These are phyloP conservation scores for Crioceris asparagi DNA, from an alignment of 2,888 invertebrate species.

Conservation along the genomic window DNA sequence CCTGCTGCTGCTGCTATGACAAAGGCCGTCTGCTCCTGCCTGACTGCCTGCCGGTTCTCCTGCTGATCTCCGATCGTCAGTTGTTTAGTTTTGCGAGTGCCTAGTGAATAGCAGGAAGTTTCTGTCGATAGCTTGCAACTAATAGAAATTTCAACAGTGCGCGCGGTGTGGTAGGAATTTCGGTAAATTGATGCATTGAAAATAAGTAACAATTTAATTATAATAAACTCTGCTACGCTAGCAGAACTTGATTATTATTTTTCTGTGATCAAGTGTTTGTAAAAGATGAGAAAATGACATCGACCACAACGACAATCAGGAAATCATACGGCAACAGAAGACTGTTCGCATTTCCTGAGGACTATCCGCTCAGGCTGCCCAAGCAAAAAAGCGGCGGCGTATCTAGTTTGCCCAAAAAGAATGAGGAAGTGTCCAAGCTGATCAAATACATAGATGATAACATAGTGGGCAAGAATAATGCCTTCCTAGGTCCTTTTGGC, in stretches of 20 bases:
- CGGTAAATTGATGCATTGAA: too few relatives aligned
- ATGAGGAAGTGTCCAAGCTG: conserved; percentile 58
- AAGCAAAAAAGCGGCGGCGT: conserved; percentile 28
- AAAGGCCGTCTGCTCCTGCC: too few relatives aligned
- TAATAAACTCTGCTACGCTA: too few relatives aligned
- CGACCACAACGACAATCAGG: conserved; percentile 34
- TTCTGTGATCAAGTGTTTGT: background rate
- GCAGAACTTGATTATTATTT: conserved; percentile 3
- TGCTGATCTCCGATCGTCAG: too few relatives aligned
- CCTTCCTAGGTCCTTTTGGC: conserved; percentile 75
- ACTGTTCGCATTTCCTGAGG: conserved; percentile 36
- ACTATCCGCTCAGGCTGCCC: conserved; percentile 33
- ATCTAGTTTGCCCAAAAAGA: conserved; percentile 38
- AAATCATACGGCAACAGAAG: conserved; percentile 39
- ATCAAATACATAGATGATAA: conserved; percentile 72
- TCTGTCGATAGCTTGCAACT: too few relatives aligned
- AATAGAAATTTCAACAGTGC: too few relatives aligned
- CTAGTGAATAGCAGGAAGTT: too few relatives aligned
- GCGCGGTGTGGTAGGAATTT: too few relatives aligned
- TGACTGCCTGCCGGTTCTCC: too few relatives aligned
- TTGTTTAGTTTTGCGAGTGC: too few relatives aligned
- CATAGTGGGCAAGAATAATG: conserved; percentile 68
- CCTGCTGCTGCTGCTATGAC: too few relatives aligned
- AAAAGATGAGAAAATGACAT: conserved; percentile 33
- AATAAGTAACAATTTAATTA: too few relatives aligned